A percentile compares a stretch with the other conserved stretches of the same genome.
These are phyloP conservation scores for Threskiornis aethiopicus DNA, from an alignment of 2,797 vertebrate species.

Conservation along the genomic window DNA sequence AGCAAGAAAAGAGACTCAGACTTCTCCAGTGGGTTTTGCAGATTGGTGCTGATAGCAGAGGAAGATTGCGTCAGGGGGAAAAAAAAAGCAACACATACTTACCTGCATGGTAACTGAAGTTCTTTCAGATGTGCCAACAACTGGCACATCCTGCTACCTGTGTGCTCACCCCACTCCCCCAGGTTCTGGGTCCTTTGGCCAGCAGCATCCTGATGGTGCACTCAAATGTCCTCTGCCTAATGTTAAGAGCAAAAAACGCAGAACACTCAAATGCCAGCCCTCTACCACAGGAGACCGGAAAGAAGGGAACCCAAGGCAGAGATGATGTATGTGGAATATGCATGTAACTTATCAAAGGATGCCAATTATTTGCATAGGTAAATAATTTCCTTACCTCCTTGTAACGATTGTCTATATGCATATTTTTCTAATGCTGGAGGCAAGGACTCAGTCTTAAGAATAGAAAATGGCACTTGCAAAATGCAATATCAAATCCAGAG, in stretches of 20 bases:
- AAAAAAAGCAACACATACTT: not conserved
- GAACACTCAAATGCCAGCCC: constrained; percentile 56
- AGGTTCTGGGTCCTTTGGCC: constrained; percentile 57
- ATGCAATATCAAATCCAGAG: not conserved
- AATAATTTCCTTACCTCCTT: not conserved
- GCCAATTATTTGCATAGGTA: not conserved
- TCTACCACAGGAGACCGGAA: not conserved
- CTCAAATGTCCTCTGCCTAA: constrained; percentile 65
- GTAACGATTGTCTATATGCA: not conserved
- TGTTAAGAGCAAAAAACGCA: constrained; percentile 67
- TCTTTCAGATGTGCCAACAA: constrained; percentile 56
- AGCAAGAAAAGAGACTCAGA: constrained; percentile 14
- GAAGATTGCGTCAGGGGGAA: not conserved
- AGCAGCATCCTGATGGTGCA: constrained; percentile 61
- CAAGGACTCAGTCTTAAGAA: not conserved
- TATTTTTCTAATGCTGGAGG: not conserved
- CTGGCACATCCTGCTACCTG: constrained; percentile 54
- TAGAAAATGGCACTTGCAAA: not conserved
- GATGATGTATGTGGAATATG: not conserved
- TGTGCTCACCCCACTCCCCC: constrained; percentile 59
- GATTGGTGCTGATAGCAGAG: not conserved
- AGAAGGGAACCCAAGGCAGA: constrained; percentile 19
- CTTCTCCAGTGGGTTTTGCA: not conserved
- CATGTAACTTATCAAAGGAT: not conserved
- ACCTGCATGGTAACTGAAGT: not conserved